A percentile compares a stretch with the other conserved stretches of the same genome.
Conservation (phyloP, 2,113 vertebrate genomes). For the Rhabdomys dilectus region DNA sequence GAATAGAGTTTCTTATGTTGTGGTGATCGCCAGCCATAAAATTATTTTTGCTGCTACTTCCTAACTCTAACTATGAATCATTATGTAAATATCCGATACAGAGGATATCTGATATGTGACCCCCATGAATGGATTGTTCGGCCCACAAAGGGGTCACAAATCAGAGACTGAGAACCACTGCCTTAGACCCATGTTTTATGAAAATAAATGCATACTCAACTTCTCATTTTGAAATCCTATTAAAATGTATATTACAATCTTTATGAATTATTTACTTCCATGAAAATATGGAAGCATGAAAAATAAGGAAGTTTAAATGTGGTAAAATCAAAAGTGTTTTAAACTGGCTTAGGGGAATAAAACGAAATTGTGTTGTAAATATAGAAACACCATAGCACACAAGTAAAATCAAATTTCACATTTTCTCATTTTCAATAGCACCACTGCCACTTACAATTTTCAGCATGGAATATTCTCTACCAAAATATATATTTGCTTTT, state of each 20-base stretch:
- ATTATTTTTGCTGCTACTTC: neutral
- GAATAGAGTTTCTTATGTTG: neutral
- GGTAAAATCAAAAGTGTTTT: conserved; percentile 57
- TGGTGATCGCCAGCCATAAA: neutral
- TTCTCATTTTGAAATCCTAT: neutral
- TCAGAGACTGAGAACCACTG: neutral
- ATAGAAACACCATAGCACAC: conserved; percentile 53
- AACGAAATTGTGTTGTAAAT: conserved; percentile 51
- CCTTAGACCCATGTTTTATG: neutral
- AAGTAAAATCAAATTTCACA: conserved; percentile 75
- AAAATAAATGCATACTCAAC: neutral
- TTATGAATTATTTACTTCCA: conserved; percentile 24
- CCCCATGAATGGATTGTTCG: neutral
- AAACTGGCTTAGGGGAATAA: conserved; percentile 11
- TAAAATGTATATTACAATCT: neutral
- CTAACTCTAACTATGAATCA: neutral
- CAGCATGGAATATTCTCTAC: conserved; percentile 38
- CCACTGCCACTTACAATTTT: conserved; percentile 59
- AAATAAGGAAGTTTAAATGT: conserved; percentile 46
- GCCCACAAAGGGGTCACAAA: neutral
- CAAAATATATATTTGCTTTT: conserved; percentile 52
- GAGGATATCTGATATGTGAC: neutral
- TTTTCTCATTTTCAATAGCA: conserved; percentile 72
- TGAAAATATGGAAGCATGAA: conserved; percentile 7
- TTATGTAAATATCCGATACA: neutral